Base-by-base conservation (phyloP, 2,797 vertebrate genomes). In the Denticeps clupeoides region DNA sequence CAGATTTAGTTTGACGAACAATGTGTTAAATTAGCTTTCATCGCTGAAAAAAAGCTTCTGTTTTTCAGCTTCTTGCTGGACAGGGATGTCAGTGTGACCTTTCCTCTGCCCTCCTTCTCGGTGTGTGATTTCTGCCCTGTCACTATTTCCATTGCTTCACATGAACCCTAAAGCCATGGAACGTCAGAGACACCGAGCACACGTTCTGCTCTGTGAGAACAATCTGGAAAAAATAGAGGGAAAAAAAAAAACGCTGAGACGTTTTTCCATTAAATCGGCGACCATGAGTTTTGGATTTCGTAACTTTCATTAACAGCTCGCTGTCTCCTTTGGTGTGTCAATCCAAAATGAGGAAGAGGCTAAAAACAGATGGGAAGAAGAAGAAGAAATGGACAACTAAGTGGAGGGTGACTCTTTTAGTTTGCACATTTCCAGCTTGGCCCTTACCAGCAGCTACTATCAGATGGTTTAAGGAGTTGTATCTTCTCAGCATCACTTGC, bases 321-420 rank as follows among this genome's bases (percentile, higher is more conserved):
- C 33, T 5, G 35, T 11, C 5, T 18, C 13, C 32, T 15, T 16
- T 33, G 9, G 35, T 82, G 79, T 83, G 64, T 84, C 80, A 80
- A 59, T 61, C 51, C 62, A 35, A 60, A 83, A 83, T 73, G 76
- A 71, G 81, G 83, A 86, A 86, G 75, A 60, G 65, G 60, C 66
- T 45, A 55, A 47, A 51, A 55, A 49, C 40, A 63, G 67, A 70
- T 62, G 63, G 74, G 66, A 69, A 70, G 62, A 59, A 63, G 58
- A 67, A 66, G 67, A 62, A 3, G 26, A 57, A n/a, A n/a, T n/a
- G n/a, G n/a, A n/a, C n/a, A n/a, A n/a, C n/a, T n/a, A n/a, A n/a
- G n/a, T n/a, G n/a, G n/a, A n/a, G n/a, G n/a, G n/a, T n/a, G n/a
- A n/a, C n/a, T n/a, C n/a, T n/a, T n/a, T n/a, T n/a, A n/a, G n/a